These are phyloP conservation scores for Drosophila nigromelanica DNA, from an alignment of 1,140 invertebrate species.

Conservation along the genomic window DNA sequence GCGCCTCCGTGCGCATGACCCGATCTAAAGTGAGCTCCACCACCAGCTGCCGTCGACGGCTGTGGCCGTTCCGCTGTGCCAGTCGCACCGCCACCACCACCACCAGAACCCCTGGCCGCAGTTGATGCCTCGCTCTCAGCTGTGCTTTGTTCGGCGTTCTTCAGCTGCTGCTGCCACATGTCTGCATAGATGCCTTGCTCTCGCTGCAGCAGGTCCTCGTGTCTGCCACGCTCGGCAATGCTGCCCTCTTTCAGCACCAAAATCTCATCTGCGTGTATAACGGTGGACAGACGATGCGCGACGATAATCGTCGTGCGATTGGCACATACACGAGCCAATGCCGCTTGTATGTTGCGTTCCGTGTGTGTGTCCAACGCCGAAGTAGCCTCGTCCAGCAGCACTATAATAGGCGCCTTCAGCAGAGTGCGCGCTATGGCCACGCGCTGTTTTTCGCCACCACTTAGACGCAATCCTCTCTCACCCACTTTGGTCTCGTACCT, in stretches of 20 bases:
- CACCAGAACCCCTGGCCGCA: background rate
- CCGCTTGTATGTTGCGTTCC: conserved; percentile 92
- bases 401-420: conserved; percentile 93
- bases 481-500: conserved; percentile 94
- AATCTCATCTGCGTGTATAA: conserved; percentile 97
- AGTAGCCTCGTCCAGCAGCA: conserved; percentile 95
- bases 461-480: conserved; percentile 91
- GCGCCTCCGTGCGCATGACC: conserved; percentile 69
- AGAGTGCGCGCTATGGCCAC: conserved; percentile 95
- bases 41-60: conserved; percentile 4
- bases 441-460: conserved; percentile 96
- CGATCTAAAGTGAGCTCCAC: conserved; percentile 49
- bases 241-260: conserved; percentile 94
- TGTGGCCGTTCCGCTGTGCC: conserved; percentile 3
- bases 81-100: background rate
- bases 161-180: conserved; percentile 95
- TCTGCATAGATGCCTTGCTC: conserved; percentile 89
- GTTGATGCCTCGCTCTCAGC: conserved; percentile 25
- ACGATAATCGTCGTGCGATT: conserved; percentile 96
- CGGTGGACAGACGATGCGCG: conserved; percentile 95
- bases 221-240: conserved; percentile 95
- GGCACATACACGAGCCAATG: conserved; percentile 90
- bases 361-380: conserved; percentile 93
- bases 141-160: conserved; percentile 84
- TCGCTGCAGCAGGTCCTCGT: conserved; percentile 89